Evolutionary conservation across 2,797 vertebrate genomes (phyloP).

Genomic region (Hemibagrus guttatus): DNA sequence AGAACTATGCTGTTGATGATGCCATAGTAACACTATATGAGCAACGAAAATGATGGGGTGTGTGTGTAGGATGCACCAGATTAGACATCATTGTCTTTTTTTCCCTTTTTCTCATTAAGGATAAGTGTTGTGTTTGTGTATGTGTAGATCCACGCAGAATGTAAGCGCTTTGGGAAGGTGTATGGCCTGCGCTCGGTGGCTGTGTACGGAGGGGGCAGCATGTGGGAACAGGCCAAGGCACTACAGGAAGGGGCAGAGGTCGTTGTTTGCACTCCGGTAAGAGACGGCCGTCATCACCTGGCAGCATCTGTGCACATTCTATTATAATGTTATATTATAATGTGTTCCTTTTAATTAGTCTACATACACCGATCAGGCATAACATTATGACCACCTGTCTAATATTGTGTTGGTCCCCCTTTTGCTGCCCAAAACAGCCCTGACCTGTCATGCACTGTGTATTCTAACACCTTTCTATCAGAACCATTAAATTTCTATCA

Average conservation of each 20-base stretch:
- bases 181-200: slow-evolving; percentile 96
- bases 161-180: slow-evolving; percentile 96
- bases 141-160: slow-evolving; percentile 90
- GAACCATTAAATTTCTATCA: no score
- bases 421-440: no score
- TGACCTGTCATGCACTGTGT: no score
- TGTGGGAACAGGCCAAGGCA: slow-evolving; percentile 99
- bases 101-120: not conserved
- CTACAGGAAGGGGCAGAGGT: slow-evolving; percentile 98
- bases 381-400: no score
- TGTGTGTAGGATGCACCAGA: not conserved
- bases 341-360: not conserved
- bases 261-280: slow-evolving; percentile 97
- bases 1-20: no score
- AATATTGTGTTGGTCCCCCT: no score
- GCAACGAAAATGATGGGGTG: not conserved
- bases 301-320: not conserved
- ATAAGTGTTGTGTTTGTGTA: not conserved
- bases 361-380: not conserved
- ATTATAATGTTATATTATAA: not conserved
- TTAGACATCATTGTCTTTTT: not conserved
- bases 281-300: slow-evolving; percentile 42
- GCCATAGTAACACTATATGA: not conserved
- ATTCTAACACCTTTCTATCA: no score
- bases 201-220: slow-evolving; percentile 98